Percentiles rank a stretch among this genome's conserved stretches.
Conservation (phyloP, 2,113 vertebrate species). For the Bos taurus region ARS-UCD2.0 NC_037330.1:16014001-16014500, state of each 20-base stretch:
- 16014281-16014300: conserved; percentile 1
- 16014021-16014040: not conserved
- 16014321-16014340: not conserved
- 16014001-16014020: not conserved
- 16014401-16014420: not conserved
- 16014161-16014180: not conserved
- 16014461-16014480: not conserved
- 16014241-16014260: not conserved
- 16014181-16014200: not conserved
- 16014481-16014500: not conserved
- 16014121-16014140: not conserved
- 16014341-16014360: not conserved
- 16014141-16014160: not conserved
- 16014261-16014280: not conserved
- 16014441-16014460: not conserved
- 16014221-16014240: not conserved
- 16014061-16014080: not conserved
- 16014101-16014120: not conserved
- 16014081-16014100: not conserved
- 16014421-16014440: not conserved
- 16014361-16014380: not conserved
- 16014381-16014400: not conserved
- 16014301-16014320: not conserved
- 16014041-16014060: not conserved
- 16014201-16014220: not conserved